Evolutionary conservation across 1,140 invertebrate genomes (phyloP).

Genomic region (Macrotrachela quadricornifera): DNA sequence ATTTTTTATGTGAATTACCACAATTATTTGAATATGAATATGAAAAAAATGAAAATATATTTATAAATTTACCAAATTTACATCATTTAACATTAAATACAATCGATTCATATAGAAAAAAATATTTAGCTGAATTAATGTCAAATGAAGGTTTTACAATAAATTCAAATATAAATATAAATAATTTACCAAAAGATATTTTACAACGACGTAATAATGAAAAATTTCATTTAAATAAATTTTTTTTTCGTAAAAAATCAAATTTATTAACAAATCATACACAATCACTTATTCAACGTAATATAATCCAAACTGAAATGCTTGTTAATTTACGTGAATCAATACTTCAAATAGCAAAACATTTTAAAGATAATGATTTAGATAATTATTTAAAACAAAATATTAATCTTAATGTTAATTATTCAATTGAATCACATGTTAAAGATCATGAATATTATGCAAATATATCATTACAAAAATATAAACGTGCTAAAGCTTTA

Average conservation of each 20-base stretch:
- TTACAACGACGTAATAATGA: too few relatives aligned
- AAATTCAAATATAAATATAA: constrained; percentile 39
- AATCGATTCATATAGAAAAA: constrained; percentile 64
- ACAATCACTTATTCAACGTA: constrained; percentile 22
- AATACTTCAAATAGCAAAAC: constrained; percentile 60
- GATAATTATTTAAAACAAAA: constrained; percentile 36
- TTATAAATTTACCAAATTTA: too few relatives aligned
- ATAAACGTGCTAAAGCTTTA: constrained; percentile 74
- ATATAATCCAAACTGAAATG: constrained; percentile 78
- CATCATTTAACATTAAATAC: not conserved
- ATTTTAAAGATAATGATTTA: constrained; percentile 61
- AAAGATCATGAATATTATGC: constrained; percentile 80
- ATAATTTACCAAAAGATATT: too few relatives aligned
- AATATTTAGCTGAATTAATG: constrained; percentile 84
- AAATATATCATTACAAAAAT: constrained; percentile 53
- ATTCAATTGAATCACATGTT: constrained; percentile 76
- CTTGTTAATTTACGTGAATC: constrained; percentile 84
- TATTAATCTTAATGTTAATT: constrained; percentile 54
- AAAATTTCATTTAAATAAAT: too few relatives aligned
- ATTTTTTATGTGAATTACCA: constrained; percentile 77
- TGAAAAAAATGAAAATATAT: too few relatives aligned
- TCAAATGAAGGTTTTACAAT: constrained; percentile 75
- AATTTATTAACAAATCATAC: too few relatives aligned
- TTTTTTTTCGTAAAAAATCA: too few relatives aligned
- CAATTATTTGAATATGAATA: too few relatives aligned